Evolutionary conservation across 1,140 invertebrate species (phyloP), one percentile per base, ranked within the genome.

Genomic region (Charaxes varanes): DNA sequence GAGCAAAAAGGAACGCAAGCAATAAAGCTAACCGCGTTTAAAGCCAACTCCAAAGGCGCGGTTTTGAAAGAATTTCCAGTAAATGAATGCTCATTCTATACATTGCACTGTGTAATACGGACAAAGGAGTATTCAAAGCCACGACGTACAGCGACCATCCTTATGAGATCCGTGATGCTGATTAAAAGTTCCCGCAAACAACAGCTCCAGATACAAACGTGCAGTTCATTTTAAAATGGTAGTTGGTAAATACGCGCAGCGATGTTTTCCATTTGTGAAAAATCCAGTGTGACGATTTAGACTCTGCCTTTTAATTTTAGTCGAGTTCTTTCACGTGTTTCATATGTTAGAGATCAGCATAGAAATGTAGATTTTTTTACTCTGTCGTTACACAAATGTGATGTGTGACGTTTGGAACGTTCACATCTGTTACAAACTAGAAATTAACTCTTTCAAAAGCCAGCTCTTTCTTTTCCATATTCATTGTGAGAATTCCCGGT

Each of bases 11-110:
- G n/a, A n/a, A n/a, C n/a, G n/a, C n/a, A n/a, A n/a, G n/a, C n/a
- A n/a, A n/a, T n/a, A n/a, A n/a, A n/a, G n/a, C n/a, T n/a, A n/a
- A n/a, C n/a, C n/a, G n/a, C n/a, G n/a, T n/a, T n/a, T n/a, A n/a
- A n/a, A n/a, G n/a, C 17, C 26, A 8, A 40, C 26, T 36, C 33
- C 37, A 24, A 27, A 43, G 41, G 41, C 41, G 33, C 28, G 26
- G 33, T 23, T 31, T 19, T 30, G 26, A 15, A 26, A 36, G 34
- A 37, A 44, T 33, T 31, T 16, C 14, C 33, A 6, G 33, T 36
- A 34, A 37, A 44, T 44, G 41, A 35, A 44, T 33, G 41, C 33
- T 44, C 37, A 43, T 44, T 33, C 26, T 44, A 36, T 44, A 44
- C 33, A 44, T 26, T 44, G 19, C 33, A 26, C 41, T 44, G 27